Base-by-base conservation (phyloP, 2,888 invertebrate species). In the Himalopsyche tibetana region DNA sequence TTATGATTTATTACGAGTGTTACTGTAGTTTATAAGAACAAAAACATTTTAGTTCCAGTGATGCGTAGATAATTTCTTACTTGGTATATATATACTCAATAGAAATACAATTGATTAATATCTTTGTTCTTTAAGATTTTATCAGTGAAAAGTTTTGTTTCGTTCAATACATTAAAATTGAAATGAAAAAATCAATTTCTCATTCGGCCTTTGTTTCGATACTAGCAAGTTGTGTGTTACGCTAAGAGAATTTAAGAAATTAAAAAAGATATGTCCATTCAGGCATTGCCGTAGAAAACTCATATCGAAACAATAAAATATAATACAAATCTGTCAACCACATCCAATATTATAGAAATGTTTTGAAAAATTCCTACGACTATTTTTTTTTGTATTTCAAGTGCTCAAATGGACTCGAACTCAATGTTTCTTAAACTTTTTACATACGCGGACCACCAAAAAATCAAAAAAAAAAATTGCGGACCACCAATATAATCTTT, bases 141-240 rank as follows among this genome's bases (percentile, higher is more conserved):
- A 74, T 74, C 74, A 15, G 28, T 74, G 15, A 12, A 74, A 74
- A 74, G 38, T 74, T 74, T 74, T 74, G 74, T 74, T 74, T 36
- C 5, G 36, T 74, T 74, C 74, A 38, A 74, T 74, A 36, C 12
- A 12, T 38, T 36, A 36, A 74, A 74, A 74, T 36, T 36, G 19
- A 74, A 74, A 74, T 36, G 74, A 74, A 74, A 74, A 74, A 74
- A 74, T 36, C 74, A 74, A 74, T 74, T 74, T 36, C 36, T 74
- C 74, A 74, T 3, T 12, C 12, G 9, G 74, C 12, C 74, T 74
- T 74, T 74, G 74, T 74, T 74, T 36, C 38, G 36, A 36, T 74
- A 38, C 74, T 28, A 38, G 38, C 36, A 36, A 74, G 19, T 15
- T 38, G 12, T 12, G 74, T 38, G 74, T 74, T 74, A 74, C 74